These are phyloP conservation scores for Todus mexicanus DNA, from an alignment of 2,797 vertebrate genomes.

Conservation along the genomic window DNA sequence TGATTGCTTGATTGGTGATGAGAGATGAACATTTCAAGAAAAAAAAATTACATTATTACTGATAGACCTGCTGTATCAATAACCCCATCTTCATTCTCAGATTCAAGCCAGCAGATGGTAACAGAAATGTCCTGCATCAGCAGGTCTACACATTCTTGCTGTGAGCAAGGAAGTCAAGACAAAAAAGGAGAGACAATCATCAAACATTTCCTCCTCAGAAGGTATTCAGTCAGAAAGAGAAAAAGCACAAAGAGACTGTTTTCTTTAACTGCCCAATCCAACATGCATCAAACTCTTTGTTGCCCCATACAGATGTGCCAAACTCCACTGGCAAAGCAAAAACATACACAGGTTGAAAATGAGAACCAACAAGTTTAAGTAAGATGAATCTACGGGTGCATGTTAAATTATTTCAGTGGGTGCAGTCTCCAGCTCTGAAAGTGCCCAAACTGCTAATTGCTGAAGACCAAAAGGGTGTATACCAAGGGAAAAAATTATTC, in stretches of 20 bases:
- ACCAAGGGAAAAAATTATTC: not conserved
- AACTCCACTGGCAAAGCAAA: not conserved
- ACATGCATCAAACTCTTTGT: not conserved
- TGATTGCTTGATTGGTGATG: not conserved
- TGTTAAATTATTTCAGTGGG: not conserved
- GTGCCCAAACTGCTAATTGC: not conserved
- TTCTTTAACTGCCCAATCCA: not conserved
- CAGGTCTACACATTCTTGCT: not conserved
- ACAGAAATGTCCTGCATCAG: not conserved
- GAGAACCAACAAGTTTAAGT: not conserved
- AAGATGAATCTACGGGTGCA: not conserved
- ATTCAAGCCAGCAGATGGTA: not conserved
- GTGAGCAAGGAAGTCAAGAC: not conserved
- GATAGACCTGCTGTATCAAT: not conserved
- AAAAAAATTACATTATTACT: not conserved
- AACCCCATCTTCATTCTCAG: not conserved
- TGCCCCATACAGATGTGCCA: accelerated
- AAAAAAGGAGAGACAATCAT: not conserved
- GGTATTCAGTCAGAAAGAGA: not conserved
- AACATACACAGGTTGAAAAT: not conserved
- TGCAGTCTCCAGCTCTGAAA: not conserved
- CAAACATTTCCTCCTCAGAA: not conserved
- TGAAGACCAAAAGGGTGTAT: not conserved
- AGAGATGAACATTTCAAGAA: not conserved
- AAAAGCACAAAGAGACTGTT: not conserved